Base-by-base conservation (phyloP, 2,113 vertebrate genomes). In the Loxodonta africana region DNA sequence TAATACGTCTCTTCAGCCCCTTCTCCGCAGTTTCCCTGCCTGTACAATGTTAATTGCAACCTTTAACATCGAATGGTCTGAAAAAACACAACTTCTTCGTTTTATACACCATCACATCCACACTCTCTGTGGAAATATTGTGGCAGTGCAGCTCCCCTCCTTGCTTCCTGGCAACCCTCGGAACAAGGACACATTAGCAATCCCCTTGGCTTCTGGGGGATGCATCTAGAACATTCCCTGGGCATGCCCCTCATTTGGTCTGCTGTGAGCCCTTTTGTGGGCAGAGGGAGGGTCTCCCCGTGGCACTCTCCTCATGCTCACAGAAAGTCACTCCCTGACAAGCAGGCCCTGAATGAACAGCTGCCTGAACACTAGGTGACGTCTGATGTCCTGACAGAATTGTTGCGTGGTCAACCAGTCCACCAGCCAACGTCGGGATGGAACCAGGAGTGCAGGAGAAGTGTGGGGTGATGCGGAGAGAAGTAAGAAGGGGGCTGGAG, bases 41-140 rank as follows among this genome's bases (percentile, higher is more conserved):
- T 4, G 25, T 8, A n/a, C 84, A 69, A 62, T 28, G 83, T 18
- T 71, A 78, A 91, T 78, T 88, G 92, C 95, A 96, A 83, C 95
- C 95, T 94, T 83, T 88, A 88, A 88, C 92, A 78, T 82, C 77
- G 8, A 41, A 78, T 69, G 4, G 62, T 73, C 95, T 83, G 95
- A 83, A 83, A 88, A 91, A 92, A 92, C 89, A 92, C 88, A 26
- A n/a, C 48, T 67, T n/a, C 92, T 48, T 25, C 46, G 0, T n/a
- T 71, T 46, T 46, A 8, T 17, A 2, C 15, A 5, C 60, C 20
- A 7, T 14, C 77, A n/a, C 37, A 69, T n/a, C 92, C 60, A 20
- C 33, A 30, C 37, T 60, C 30, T 26, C 81, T 33, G 82, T 65
- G 44, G 37, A 53, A 83, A 46, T 5, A 11, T 12, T 46, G 21